Base-by-base conservation (phyloP, 2,888 invertebrate species). In the Andrena hattorfiana region DNA sequence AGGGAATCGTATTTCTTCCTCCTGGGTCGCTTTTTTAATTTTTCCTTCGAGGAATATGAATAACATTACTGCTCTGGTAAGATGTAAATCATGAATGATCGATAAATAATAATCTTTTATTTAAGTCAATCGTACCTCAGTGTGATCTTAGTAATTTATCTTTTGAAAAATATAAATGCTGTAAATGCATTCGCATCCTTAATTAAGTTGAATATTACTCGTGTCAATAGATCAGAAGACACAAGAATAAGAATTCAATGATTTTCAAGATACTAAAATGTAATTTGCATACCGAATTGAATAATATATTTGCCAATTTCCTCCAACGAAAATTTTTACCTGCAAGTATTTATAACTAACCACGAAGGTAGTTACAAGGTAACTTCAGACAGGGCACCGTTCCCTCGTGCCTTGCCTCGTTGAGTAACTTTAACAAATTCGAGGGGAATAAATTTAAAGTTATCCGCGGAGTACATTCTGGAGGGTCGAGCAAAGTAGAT, bases 21-120 rank as follows among this genome's bases (percentile, higher is more conserved):
- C 23, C 64, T 42, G 23, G 13, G n/a, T 54, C 71, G 42, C 71
- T 48, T 71, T 80, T 80, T 67, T 71, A 77, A 80, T 77, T 77
- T 77, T 62, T 70, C 20, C 2, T 4, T 4, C 23, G 59, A 23
- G 66, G 48, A 59, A 23, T 48, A 54, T 5, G 54, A 75, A 74
- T 16, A 8, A 49, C 5, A 10, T 42, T 20, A 2, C 7, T 1
- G 1, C 5, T 28, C 20, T 30, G 1, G 10, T 6, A 8, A 64
- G 13, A 6, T 54, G 7, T n/a, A 30, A 16, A 20, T 13, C 13
- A 10, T 2, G n/a, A 48, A 28, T 6, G 7, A 13, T 7, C 7
- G 28, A 13, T 42, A 13, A 3, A 13, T 42, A 42, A 13, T 42
- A 42, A 42, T 42, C 13, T 13, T 13, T 42, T 42, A 1, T 13